Evolutionary conservation across 2,113 vertebrate genomes (phyloP), one percentile per base, ranked within the genome.

Genomic region (Poeciliopsis occidentalis): DNA sequence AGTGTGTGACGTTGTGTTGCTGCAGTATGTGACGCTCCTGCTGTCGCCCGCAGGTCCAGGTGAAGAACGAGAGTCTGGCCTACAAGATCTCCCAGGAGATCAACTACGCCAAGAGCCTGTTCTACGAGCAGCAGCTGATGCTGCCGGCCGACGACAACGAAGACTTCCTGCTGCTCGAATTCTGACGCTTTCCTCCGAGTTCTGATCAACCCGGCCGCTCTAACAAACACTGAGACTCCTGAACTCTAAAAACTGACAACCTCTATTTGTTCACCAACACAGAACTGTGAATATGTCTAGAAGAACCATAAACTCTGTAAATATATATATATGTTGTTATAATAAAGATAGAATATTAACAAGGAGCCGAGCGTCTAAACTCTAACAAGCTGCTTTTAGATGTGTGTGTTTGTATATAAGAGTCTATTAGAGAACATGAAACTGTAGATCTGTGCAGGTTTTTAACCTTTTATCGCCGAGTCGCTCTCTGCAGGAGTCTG

Each of bases 21-120:
- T 37, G 34, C 34, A 37, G 34, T 3, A 8, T 2, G 34, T 11
- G 34, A 29, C 13, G 1, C 27, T 31, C 0, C 17, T 4, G 22
- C 12, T 62, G 7, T 17, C 24, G 57, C 29, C 44, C 68, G 62
- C 31, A 99, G 98, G 98, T 99, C 60, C 96, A 98, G 0, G 97
- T 99, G 89, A 97, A 95, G 76, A 97, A 88, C 0, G 98, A 99
- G 93, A 95, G 87, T 74, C 95, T 98, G 0, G 98, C 98, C 3
- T 84, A 97, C 64, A 98, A 97, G 89, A 95, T 99, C 30, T 98
- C 96, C 34, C 98, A 99, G 91, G 97, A 99, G 93, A 96, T 99
- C 86, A 99, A 99, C 95, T 99, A 99, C 66, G 98, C 98, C 89
- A 99, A 99, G 93, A 99, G 98, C 91, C 96, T 99, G 83, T 99